Percentiles rank a stretch among this genome's conserved stretches.
phyloP scores from a whole-genome alignment of 2,113 vertebrate species.

The Empidonax alnorum region DNA sequence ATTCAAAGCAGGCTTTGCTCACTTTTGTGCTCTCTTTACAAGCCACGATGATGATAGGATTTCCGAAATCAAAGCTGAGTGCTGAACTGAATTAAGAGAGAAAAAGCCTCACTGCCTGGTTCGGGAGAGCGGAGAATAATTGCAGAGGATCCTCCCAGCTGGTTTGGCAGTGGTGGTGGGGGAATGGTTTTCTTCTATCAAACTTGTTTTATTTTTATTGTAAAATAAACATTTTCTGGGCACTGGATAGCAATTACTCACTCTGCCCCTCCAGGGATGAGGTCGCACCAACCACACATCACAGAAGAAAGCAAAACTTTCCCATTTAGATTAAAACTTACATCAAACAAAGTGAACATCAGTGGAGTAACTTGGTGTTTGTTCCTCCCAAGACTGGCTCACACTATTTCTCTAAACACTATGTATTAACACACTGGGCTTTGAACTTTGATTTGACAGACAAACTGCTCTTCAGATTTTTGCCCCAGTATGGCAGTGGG shows the following conservation, averaged over 20 bases:
- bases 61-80: slow-evolving; percentile 68
- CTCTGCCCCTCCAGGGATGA: slow-evolving; percentile 17
- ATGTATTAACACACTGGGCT: background rate
- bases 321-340: slow-evolving; percentile 45
- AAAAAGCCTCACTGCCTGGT: slow-evolving; percentile 2
- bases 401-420: background rate
- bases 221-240: slow-evolving; percentile 60
- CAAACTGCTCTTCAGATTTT: background rate
- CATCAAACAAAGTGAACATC: slow-evolving; percentile 29
- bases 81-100: slow-evolving; percentile 66
- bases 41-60: slow-evolving; percentile 60
- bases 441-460: slow-evolving; percentile 11
- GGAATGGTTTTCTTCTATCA: slow-evolving; percentile 48
- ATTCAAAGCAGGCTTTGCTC: slow-evolving; percentile 70
- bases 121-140: slow-evolving; percentile 16
- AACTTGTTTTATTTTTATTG: slow-evolving; percentile 55
- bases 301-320: slow-evolving; percentile 37
- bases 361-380: background rate
- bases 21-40: slow-evolving; percentile 62
- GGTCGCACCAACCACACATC: background rate
- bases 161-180: background rate
- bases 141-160: slow-evolving; percentile 23
- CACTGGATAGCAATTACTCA: slow-evolving; percentile 4
- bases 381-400: background rate
- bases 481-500: background rate